Evolutionary conservation across 2,888 invertebrate genomes (phyloP).

Genomic region (Artemia sp.): DNA sequence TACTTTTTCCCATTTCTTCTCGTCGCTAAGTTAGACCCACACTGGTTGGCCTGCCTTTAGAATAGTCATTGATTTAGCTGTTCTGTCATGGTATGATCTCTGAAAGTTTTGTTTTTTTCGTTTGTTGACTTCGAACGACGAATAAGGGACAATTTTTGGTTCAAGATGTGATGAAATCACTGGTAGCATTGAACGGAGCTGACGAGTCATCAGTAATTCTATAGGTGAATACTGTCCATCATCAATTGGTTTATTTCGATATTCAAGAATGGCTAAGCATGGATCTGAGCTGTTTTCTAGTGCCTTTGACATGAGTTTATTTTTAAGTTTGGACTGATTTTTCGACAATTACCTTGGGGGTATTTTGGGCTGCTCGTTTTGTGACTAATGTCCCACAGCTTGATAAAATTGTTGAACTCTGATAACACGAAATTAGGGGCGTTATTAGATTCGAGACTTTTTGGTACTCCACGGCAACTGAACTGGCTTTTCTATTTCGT

Average conservation of each 20-base stretch:
- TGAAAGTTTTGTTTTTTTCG: neutral
- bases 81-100: slow-evolving; percentile 1
- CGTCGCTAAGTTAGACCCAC: neutral
- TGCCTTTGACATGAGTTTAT: too few relatives aligned
- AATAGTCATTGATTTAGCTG: neutral
- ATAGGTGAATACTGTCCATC: neutral
- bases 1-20: neutral
- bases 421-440: neutral
- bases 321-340: too few relatives aligned
- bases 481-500: neutral
- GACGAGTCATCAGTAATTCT: neutral
- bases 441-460: neutral
- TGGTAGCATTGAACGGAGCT: neutral
- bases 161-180: neutral
- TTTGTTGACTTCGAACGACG: neutral
- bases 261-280: slow-evolving; percentile 10
- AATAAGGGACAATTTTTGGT: slow-evolving; percentile 3
- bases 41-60: neutral
- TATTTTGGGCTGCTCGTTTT: too few relatives aligned
- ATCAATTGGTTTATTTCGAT: neutral
- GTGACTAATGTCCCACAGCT: too few relatives aligned
- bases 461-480: neutral
- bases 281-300: neutral
- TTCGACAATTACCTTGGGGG: too few relatives aligned
- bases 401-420: too few relatives aligned